Base-by-base conservation (phyloP, 2,888 invertebrate species). In the Sinhomidia bicolor region DNA sequence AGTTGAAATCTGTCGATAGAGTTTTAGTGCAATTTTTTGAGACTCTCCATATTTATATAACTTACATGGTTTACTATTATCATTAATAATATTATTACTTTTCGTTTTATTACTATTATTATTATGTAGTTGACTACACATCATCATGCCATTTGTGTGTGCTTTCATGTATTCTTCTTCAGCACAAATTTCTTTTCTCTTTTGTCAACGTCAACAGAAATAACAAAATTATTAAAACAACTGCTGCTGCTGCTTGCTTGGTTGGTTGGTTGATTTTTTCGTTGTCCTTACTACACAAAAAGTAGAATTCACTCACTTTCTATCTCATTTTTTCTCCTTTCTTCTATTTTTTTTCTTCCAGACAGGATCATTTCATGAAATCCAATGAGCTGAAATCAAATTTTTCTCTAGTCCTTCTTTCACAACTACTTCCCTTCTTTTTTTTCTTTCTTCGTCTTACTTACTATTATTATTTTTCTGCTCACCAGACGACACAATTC, bases 351-450 rank as follows among this genome's bases (percentile, higher is more conserved):
- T 23, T 44, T 74, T 23, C 20, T 44, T 20, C 12, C 2, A 26
- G 47, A 71, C 51, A 51, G 29, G 76, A 51, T 26, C 76, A 76
- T 76, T 76, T 29, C 76, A 51, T 76, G 76, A 76, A 76, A 76
- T 76, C 76, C 51, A 76, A 76, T 76, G 76, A 51, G 51, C 51
- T 29, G 17, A 76, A 76, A 51, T 76, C 76, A 51, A 76, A 51
- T 51, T 76, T 76, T 76, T 76, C 47, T 20, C n/a, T 6, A 32
- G 23, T 23, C n/a, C 57, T 4, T 17, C 20, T 57, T 4, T 17
- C 1, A 51, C 7, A 4, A 7, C 20, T 57, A 7, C 65, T 36
- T 36, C 41, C 1, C 41, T 44, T 71, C 23, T 36, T 26, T 60
- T 60, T 23, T 26, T 23, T 60, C 60, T 14, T 29, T 29, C 26